Base-by-base conservation (phyloP, 2,888 invertebrate genomes). In the Drosophila longiperda region DNA sequence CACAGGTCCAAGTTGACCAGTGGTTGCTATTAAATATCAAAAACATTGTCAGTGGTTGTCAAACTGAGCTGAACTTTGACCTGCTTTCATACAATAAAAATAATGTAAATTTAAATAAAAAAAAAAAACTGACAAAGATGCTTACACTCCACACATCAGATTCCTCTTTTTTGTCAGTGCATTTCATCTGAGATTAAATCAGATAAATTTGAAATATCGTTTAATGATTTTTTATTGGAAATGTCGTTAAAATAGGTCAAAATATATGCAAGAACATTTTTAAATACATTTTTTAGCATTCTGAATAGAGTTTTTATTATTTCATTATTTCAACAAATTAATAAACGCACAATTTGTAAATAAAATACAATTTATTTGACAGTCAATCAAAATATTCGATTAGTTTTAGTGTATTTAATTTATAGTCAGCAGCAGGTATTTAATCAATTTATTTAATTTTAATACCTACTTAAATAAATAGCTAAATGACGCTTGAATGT, bases 1-100 rank as follows among this genome's bases (percentile, higher is more conserved):
- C 57, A 65, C 63, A 67, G 48, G 36, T 34, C 55, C 33, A 64
- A 63, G 62, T 36, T 63, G 50, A 52, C 45, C 61, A 58, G 66
- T 62, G 66, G 9, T 26, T 34, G 34, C n/a, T 34, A 34, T 42
- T 64, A 15, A 48, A 49, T 50, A 48, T 49, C 32, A 34, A 29
- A 45, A 48, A 42, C 45, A 15, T 5, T 36, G 38, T 8, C 8
- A 29, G 26, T 23, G 54, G 26, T 23, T 23, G 50, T 38, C 32
- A 55, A 33, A 29, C 29, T 29, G 29, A 29, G 5, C 29, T 29
- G 29, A 29, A 29, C 29, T 29, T 29, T 29, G 34, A 17, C 12
- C 7, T 36, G 32, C 23, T 20, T n/a, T 11, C 11, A 15, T 53
- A 33, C 57, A 42, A 3, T 0, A 23, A 33, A 42, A 32, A 23